Base-by-base conservation (phyloP, 1,140 invertebrate species). In the Zaprionus vittiger region DNA sequence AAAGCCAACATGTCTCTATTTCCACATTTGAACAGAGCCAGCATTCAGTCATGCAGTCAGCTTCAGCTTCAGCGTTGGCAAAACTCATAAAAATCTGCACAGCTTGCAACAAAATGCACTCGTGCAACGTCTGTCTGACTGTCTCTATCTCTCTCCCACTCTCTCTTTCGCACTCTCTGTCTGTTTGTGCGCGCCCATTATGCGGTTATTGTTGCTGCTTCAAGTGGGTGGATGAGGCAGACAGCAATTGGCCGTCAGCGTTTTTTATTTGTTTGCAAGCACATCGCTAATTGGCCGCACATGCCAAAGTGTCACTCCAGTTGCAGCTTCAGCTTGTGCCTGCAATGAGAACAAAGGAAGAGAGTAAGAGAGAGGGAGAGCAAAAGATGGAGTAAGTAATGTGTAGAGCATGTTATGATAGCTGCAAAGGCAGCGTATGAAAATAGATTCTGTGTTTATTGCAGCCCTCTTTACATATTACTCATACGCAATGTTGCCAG, bases 1-100 rank as follows among this genome's bases (percentile, higher is more conserved):
- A 89, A 90, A 89, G 82, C 85, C 85, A 89, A 90, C 85, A 89
- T 90, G 81, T 89, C 85, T 89, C 81, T 89, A 89, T 89, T 87
- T 87, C 84, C 72, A 52, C 84, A 89, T 87, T 76, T 83, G 73
- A 89, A 75, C 59, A 71, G 31, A 68, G 56, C 34, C 26, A 57
- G 68, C 68, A 77, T 63, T 79, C 84, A 64, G 74, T 73, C 64
- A 71, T 63, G 22, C 73, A 60, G 68, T 61, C 61, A 47, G 41
- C 41, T 47, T 61, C 55, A 47, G 41, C 41, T 47, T 17, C 41
- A 17, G 41, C 41, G 73, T 55, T 62, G 47, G 64, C 62, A 74
- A 69, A 80, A 78, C 70, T 80, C 78, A 80, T 80, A 71, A 80
- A 64, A 75, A 79, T 79, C 72, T 79, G 78, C 75, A 79, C 66